Base-by-base conservation (phyloP, 2,113 vertebrate species). In the Calidris pygmaea region DNA sequence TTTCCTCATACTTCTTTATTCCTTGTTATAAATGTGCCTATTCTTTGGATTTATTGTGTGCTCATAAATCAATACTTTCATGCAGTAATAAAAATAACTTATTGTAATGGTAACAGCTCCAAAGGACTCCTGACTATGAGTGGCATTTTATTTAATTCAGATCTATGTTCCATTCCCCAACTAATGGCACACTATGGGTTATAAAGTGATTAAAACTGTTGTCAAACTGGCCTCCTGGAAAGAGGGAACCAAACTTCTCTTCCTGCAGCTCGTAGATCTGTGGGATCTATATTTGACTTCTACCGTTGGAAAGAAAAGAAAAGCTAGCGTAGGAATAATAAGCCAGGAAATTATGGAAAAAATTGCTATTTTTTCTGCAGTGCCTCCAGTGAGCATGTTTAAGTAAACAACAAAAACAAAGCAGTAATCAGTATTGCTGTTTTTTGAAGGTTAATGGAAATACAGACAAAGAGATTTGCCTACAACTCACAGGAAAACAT, bases 1-100 rank as follows among this genome's bases (percentile, higher is more conserved):
- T 93, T 85, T 47, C 35, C 30, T 92, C 79, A 24, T 47, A 85
- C 59, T 78, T 92, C 72, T 92, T 71, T 93, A 35, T 85, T 81
- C 41, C 2, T 3, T 66, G 32, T 89, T 92, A 86, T 71, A 93
- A 90, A 92, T 66, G 50, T 53, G 48, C 29, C 35, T 90, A 72
- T 91, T 97, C 79, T 89, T 87, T 87, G 8, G 23, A 95, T 89
- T 95, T 85, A 91, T 79, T 92, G 45, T 79, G 70, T 59, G 20
- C 70, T 79, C 77, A 91, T 95, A 96, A 95, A 96, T 97, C 95
- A 96, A 92, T 89, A 95, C 26, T 66, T 95, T 73, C 34, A 83
- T 70, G 80, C 62, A 82, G 84, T 95, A 96, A 94, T 96, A 95
- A 96, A 97, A 96, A 95, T 93, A 97, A 95, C 84, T 93, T 95